Evolutionary conservation across 2,113 vertebrate genomes (phyloP).

Genomic region (Mustela nigripes): DNA sequence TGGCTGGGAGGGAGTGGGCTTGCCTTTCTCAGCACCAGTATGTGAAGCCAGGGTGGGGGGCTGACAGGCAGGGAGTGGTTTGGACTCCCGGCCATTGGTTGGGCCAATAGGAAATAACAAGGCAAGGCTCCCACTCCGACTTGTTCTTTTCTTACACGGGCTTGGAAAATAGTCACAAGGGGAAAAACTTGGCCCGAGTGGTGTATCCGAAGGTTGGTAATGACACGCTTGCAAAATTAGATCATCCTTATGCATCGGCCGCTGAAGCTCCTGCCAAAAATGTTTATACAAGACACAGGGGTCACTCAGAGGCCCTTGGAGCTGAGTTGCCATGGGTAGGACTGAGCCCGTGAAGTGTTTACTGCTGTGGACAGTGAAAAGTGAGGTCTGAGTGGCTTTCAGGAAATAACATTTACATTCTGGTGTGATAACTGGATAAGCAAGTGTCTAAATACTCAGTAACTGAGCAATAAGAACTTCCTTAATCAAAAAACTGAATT

Average conservation of each 20-base stretch:
- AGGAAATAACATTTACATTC: slow-evolving; percentile 54
- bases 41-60: neutral
- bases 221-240: slow-evolving; percentile 84
- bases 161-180: slow-evolving; percentile 80
- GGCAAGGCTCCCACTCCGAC: neutral
- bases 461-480: neutral
- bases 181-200: slow-evolving; percentile 70
- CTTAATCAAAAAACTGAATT: slow-evolving; percentile 52
- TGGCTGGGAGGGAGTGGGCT: neutral
- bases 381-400: slow-evolving; percentile 17
- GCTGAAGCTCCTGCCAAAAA: slow-evolving; percentile 68
- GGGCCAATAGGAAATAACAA: neutral
- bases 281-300: slow-evolving; percentile 67
- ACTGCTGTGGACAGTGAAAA: neutral
- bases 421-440: neutral
- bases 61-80: neutral
- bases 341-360: neutral
- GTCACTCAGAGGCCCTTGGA: slow-evolving; percentile 71
- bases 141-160: slow-evolving; percentile 69
- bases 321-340: slow-evolving; percentile 59
- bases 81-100: neutral
- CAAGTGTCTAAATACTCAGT: neutral
- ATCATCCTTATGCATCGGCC: slow-evolving; percentile 76
- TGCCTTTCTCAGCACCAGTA: neutral
- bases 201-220: slow-evolving; percentile 73